Evolutionary conservation across 2,113 vertebrate genomes (phyloP), one percentile per base, ranked within the genome.

Genomic region (Podocnemis expansa): DNA sequence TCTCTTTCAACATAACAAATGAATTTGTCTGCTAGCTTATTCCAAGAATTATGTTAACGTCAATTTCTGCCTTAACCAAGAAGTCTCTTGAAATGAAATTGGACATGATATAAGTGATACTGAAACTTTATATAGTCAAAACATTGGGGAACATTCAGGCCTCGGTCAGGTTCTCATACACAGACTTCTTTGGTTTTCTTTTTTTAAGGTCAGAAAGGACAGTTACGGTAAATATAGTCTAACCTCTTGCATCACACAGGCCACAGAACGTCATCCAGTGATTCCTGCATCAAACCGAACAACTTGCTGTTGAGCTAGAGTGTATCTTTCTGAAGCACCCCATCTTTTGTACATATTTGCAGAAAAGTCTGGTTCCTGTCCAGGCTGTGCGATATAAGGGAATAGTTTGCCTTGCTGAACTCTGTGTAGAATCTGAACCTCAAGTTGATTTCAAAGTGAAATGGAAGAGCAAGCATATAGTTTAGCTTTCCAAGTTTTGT

Each of bases 81-180:
- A 84, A 88, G 95, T 75, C 78, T 96, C 49, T 87, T 84, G 73
- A 93, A 58, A 91, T 96, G 89, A 41, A 94, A 78, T 90, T 96
- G 91, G 85, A 89, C 81, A 80, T 83, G 88, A 75, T 56, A 49
- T 63, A 79, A 80, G 0, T 80, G 63, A 56, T 84, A 67, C 63
- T 78, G 83, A 90, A 5, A 21, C 55, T 87, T 49, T 34, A 88
- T 31, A 8, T 16, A 34, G 76, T 85, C 60, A 54, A 56, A 83
- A 95, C 96, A 96, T 89, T 82, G 82, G 79, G 14, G 67, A 70
- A 91, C 79, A 17, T 78, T 91, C 88, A 84, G 85, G 29, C 52
- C 82, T 87, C 84, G 70, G 91, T 89, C 56, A 10, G 6, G 86
- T 43, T 81, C 82, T 75, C 58, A 3, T 1, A 90, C 11, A 41